Evolutionary conservation across 2,888 invertebrate species (phyloP).

Genomic region (Eristalis intricaria): DNA sequence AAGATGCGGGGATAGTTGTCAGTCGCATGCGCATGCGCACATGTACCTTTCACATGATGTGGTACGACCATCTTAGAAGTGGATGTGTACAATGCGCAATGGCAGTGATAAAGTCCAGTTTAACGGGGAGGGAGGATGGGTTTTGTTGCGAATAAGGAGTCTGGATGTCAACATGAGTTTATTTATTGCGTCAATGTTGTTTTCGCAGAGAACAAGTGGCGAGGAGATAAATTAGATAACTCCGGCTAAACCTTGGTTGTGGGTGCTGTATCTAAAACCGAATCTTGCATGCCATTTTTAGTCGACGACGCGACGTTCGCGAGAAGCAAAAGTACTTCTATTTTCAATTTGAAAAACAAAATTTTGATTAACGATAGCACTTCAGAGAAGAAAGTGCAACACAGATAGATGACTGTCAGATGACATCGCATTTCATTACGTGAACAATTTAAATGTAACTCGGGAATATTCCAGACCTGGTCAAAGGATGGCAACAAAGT

Average conservation of each 20-base stretch:
- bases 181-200: slow-evolving; percentile 50
- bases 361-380: slow-evolving; percentile 6
- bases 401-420: not conserved
- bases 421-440: not conserved
- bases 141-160: slow-evolving; percentile 53
- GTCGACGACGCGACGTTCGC: not conserved
- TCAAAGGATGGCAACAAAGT: too few relatives aligned
- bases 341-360: slow-evolving; percentile 30
- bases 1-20: slow-evolving; percentile 36
- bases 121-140: slow-evolving; percentile 21
- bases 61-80: slow-evolving; percentile 3
- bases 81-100: slow-evolving; percentile 43
- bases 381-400: not conserved
- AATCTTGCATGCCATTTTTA: slow-evolving; percentile 21
- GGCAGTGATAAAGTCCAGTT: slow-evolving; percentile 52
- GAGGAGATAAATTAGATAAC: slow-evolving; percentile 53
- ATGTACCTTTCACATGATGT: slow-evolving; percentile 61
- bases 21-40: slow-evolving; percentile 54
- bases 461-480: too few relatives aligned
- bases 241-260: slow-evolving; percentile 4
- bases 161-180: slow-evolving; percentile 61
- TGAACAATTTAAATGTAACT: too few relatives aligned
- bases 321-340: slow-evolving; percentile 2
- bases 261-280: slow-evolving; percentile 49
- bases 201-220: slow-evolving; percentile 4